Evolutionary conservation across 2,888 invertebrate species (phyloP).

Genomic region (Drosophila suboccidentalis): DNA sequence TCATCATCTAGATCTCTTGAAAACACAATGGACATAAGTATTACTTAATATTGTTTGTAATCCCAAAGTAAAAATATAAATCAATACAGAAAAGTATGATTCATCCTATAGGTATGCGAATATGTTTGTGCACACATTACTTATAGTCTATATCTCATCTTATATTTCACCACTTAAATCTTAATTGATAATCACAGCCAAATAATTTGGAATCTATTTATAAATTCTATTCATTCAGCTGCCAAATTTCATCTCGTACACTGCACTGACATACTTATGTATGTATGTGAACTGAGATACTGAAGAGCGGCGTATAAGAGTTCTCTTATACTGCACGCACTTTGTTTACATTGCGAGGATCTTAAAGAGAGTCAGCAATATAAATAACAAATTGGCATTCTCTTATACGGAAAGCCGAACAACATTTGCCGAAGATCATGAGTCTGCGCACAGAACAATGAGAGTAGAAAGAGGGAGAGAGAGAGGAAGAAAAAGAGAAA

Average conservation of each 20-base stretch:
- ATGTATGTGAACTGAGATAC: not conserved
- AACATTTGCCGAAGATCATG: conserved; percentile 27
- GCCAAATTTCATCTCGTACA: conserved; percentile 46
- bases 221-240: conserved; percentile 57
- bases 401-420: conserved; percentile 62
- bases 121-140: conserved; percentile 9
- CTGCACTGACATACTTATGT: conserved; percentile 67
- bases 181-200: conserved; percentile 64
- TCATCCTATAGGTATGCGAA: conserved; percentile 30
- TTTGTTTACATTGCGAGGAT: conserved; percentile 66
- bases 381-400: conserved; percentile 13
- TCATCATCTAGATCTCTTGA: not conserved
- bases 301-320: conserved; percentile 57
- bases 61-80: not conserved
- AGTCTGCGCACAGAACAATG: conserved; percentile 44
- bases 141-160: conserved; percentile 54
- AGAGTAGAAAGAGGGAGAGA: conserved; percentile 14
- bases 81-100: conserved; percentile 21
- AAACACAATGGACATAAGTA: not conserved
- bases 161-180: conserved; percentile 67
- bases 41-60: not conserved
- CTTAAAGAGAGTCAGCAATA: conserved; percentile 9
- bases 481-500: not conserved
- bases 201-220: conserved; percentile 56
- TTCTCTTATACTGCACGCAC: conserved; percentile 20